Percentiles rank a stretch among this genome's conserved stretches.
Evolutionary conservation across 35 echinoderm and acorn worm genomes (phyloP).

Genomic region (Holothuria glaberrima): DNA sequence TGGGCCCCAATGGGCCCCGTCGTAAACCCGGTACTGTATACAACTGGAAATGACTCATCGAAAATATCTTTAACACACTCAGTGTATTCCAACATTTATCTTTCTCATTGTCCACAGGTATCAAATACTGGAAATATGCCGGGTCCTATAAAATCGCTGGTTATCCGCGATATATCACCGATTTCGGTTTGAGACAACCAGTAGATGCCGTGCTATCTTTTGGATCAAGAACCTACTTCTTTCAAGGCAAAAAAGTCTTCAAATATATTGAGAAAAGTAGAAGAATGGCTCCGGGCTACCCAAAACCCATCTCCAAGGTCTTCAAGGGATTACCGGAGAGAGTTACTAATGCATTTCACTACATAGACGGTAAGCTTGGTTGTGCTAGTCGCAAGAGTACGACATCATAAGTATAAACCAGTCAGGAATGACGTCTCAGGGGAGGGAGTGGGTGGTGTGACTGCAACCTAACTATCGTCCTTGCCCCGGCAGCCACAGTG

Average conservation of each 20-base stretch:
- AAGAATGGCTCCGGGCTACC: conserved; percentile 68
- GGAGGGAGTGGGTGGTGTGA: no score
- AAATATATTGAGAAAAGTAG: conserved; percentile 56
- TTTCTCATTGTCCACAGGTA: neutral
- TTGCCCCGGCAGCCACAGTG: no score
- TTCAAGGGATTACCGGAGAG: conserved; percentile 69
- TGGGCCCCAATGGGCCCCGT: no score
- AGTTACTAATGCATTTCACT: conserved; percentile 65
- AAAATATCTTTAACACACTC: no score
- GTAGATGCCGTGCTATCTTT: conserved; percentile 64
- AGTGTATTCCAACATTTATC: neutral
- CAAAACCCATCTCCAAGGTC: conserved; percentile 57
- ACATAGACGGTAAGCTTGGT: conserved; percentile 68
- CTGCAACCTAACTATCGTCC: no score
- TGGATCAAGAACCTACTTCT: conserved; percentile 79
- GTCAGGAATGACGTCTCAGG: no score
- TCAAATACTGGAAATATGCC: conserved; percentile 79
- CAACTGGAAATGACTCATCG: no score
- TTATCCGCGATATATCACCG: conserved; percentile 60
- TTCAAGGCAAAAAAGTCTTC: conserved; percentile 70
- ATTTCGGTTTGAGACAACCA: conserved; percentile 63
- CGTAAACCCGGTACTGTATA: no score
- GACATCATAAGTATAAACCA: no score
- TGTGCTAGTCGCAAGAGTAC: no score
- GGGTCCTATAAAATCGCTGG: conserved; percentile 58